Conservation (phyloP, 2,888 invertebrate genomes). For the Nomada goodeniana region DNA sequence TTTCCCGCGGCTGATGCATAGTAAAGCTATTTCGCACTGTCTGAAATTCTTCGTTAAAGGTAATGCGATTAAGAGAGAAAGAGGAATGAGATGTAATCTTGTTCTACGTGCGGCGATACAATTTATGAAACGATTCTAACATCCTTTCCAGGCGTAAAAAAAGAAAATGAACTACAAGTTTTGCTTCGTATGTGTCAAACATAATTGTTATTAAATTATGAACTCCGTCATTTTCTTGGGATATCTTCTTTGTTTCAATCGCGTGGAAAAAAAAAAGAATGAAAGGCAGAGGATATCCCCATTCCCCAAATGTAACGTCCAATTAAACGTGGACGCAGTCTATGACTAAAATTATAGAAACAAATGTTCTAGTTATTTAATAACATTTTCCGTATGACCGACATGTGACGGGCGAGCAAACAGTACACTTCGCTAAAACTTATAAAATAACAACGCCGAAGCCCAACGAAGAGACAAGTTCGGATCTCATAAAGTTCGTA, state of each 20-base stretch:
- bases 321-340: slow-evolving; percentile 22
- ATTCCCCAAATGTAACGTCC: slow-evolving; percentile 12
- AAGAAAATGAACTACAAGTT: background rate
- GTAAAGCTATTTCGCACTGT: slow-evolving; percentile 24
- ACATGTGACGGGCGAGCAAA: slow-evolving; percentile 35
- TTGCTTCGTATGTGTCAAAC: background rate
- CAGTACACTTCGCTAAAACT: slow-evolving; percentile 40
- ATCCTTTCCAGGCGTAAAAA: background rate
- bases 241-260: background rate
- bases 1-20: background rate
- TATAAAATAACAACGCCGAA: slow-evolving; percentile 41
- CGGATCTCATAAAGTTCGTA: slow-evolving; percentile 35
- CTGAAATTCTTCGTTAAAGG: slow-evolving; percentile 15
- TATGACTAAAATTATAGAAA: slow-evolving; percentile 41
- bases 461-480: slow-evolving; percentile 48
- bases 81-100: slow-evolving; percentile 34
- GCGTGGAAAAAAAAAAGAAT: slow-evolving; percentile 1
- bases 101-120: slow-evolving; percentile 8
- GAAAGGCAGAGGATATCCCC: slow-evolving; percentile 22
- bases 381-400: slow-evolving; percentile 33
- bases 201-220: slow-evolving; percentile 10
- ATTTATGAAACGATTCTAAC: slow-evolving; percentile 1
- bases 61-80: slow-evolving; percentile 22
- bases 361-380: slow-evolving; percentile 44
- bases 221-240: background rate